phyloP scores from a whole-genome alignment of 2,113 vertebrate genomes.

The Notothenia rossii region DNA sequence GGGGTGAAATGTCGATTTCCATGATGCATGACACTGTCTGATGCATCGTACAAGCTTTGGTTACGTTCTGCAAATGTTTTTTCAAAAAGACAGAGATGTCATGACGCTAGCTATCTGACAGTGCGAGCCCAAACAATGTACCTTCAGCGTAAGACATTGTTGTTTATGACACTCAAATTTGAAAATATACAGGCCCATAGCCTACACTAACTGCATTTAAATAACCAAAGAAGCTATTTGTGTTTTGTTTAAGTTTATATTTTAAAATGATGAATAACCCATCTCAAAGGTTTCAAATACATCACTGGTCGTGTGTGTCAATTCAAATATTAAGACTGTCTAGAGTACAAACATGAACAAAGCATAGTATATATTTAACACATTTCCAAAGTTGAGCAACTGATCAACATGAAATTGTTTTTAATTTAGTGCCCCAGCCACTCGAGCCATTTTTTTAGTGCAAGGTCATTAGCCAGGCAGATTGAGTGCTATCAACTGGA shows the following conservation, averaged over 20 bases:
- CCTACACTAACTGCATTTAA: neutral
- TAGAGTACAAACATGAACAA: neutral
- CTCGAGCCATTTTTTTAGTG: neutral
- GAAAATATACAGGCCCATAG: neutral
- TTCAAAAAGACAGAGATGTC: neutral
- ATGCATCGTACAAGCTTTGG: neutral
- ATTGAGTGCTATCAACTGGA: neutral
- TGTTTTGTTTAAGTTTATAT: conserved; percentile 17
- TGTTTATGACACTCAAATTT: neutral
- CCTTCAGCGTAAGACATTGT: neutral
- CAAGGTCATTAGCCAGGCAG: neutral
- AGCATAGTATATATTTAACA: neutral
- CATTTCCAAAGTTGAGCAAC: neutral
- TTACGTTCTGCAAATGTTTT: neutral
- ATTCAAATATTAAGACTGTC: neutral
- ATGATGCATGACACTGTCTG: neutral
- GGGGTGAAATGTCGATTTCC: neutral
- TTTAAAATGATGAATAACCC: conserved; percentile 8
- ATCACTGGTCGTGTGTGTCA: conserved; percentile 1
- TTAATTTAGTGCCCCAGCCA: neutral
- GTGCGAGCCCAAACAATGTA: neutral
- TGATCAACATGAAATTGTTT: neutral
- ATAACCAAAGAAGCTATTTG: neutral
- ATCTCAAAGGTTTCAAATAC: conserved; percentile 12
- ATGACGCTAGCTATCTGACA: neutral